A percentile compares a stretch with the other conserved stretches of the same genome.
Conservation (phyloP, 2,113 vertebrate species). For the Pagrus major region DNA sequence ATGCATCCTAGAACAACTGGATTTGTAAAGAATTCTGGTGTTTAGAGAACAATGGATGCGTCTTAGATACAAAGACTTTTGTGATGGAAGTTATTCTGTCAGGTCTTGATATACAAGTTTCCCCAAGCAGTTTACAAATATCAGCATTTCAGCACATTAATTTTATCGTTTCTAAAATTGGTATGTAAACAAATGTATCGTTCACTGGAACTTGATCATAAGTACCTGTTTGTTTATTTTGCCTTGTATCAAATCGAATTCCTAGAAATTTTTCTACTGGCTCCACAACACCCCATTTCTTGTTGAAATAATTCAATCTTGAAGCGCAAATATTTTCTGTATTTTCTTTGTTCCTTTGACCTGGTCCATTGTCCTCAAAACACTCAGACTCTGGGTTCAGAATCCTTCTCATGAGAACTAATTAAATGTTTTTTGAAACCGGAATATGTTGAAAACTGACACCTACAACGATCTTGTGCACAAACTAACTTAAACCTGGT, state of each 20-base stretch:
- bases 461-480: neutral
- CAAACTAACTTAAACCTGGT: conserved; percentile 5
- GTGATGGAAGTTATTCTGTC: no score
- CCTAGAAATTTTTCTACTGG: conserved; percentile 37
- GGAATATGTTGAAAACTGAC: neutral
- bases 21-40: conserved; percentile 38
- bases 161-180: conserved; percentile 61
- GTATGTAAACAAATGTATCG: conserved; percentile 47
- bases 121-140: conserved; percentile 48
- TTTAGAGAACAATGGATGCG: conserved; percentile 49
- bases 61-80: no score
- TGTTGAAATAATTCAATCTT: neutral
- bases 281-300: conserved; percentile 13
- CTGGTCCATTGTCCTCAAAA: neutral
- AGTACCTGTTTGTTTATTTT: conserved; percentile 40
- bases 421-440: neutral
- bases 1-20: conserved; percentile 47
- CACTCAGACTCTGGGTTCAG: neutral
- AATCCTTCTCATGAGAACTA: neutral
- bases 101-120: conserved; percentile 2
- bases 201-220: conserved; percentile 48
- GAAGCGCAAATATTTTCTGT: neutral
- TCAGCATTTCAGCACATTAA: conserved; percentile 51
- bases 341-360: neutral
- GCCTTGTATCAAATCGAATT: conserved; percentile 31